Evolutionary conservation across 2,888 invertebrate genomes (phyloP).

Genomic region (Graphium colonna): DNA sequence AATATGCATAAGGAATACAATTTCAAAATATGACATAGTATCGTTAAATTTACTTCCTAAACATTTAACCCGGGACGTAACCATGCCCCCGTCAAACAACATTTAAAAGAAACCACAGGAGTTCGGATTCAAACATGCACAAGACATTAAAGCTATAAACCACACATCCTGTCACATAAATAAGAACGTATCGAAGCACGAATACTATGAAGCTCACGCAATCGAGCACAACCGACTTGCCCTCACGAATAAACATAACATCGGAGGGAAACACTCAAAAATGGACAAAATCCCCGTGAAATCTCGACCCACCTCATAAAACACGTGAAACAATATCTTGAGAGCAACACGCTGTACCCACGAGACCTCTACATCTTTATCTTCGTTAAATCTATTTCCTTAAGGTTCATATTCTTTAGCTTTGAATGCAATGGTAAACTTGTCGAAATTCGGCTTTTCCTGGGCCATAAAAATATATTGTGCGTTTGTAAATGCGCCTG

Average conservation of each 20-base stretch:
- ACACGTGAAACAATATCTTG: conserved; percentile 77
- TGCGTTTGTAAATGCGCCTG: conserved; percentile 72
- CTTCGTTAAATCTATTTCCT: conserved; percentile 23
- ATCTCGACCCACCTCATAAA: conserved; percentile 77
- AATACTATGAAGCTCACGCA: conserved; percentile 51
- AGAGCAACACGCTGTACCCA: conserved; percentile 33
- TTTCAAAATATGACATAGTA: no score
- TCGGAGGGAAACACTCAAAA: conserved; percentile 60
- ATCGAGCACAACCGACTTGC: conserved; percentile 47
- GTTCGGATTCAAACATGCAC: neutral
- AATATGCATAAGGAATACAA: neutral
- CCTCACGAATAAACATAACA: conserved; percentile 52
- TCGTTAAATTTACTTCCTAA: no score
- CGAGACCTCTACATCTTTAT: neutral
- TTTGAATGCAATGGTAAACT: conserved; percentile 29
- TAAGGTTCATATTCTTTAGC: conserved; percentile 36
- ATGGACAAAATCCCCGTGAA: conserved; percentile 61
- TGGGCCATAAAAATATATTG: conserved; percentile 76
- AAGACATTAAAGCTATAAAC: conserved; percentile 35
- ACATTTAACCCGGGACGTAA: no score
- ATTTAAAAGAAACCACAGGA: no score
- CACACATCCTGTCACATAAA: conserved; percentile 40
- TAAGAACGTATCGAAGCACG: conserved; percentile 43
- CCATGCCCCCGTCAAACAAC: no score
- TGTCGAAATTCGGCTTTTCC: conserved; percentile 62